phyloP scores from a whole-genome alignment of 2,113 vertebrate species.

The Hepsetus odoe region DNA sequence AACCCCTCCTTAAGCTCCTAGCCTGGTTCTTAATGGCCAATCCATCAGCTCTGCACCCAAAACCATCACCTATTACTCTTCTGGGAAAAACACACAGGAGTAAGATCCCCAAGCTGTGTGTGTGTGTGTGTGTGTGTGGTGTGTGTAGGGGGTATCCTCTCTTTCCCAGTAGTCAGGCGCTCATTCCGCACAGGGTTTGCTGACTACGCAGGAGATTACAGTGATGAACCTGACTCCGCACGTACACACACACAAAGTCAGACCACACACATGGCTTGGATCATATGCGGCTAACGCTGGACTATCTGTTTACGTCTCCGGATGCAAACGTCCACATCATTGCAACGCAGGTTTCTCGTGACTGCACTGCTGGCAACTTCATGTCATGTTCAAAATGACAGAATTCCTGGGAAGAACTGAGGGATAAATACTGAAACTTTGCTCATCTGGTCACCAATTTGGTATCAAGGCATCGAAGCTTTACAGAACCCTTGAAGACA shows the following conservation, averaged over 20 bases:
- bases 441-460: too few species aligned
- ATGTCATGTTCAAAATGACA: too few species aligned
- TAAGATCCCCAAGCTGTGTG: background rate
- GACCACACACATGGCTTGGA: conserved; percentile 40
- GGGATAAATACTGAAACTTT: too few species aligned
- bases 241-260: conserved; percentile 17
- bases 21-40: background rate
- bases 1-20: too few species aligned
- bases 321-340: background rate
- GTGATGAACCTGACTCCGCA: conserved; percentile 13
- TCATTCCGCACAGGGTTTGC: conserved; percentile 31
- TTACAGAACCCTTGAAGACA: too few species aligned
- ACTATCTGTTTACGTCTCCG: conserved; percentile 9
- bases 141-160: conserved; percentile 29
- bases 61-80: background rate
- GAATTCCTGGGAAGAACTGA: too few species aligned
- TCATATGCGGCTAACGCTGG: background rate
- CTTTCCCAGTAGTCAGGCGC: conserved; percentile 13
- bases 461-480: too few species aligned
- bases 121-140: conserved; percentile 17
- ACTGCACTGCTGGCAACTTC: too few species aligned
- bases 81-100: background rate
- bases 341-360: too few species aligned
- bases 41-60: background rate
- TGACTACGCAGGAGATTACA: conserved; percentile 35